Conservation (phyloP, 2,797 vertebrate species). For the Agapornis canus region DNA sequence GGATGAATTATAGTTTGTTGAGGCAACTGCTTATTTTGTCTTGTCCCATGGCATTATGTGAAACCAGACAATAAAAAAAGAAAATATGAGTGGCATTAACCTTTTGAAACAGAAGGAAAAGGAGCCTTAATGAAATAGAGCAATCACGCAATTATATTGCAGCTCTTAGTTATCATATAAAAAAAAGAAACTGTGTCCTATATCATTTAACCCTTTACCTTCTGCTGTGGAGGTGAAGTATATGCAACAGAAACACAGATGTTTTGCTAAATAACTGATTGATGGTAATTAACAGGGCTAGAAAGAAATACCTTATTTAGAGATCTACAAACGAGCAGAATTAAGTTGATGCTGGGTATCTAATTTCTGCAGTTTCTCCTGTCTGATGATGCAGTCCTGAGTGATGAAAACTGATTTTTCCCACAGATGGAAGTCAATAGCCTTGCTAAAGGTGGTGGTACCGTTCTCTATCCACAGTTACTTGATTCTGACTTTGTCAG, state of each 20-base stretch:
- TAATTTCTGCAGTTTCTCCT: neutral
- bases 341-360: neutral
- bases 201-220: conserved; percentile 55
- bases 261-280: neutral
- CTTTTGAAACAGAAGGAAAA: conserved; percentile 70
- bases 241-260: neutral
- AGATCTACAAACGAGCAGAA: neutral
- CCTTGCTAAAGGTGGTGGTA: neutral
- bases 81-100: conserved; percentile 74
- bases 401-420: neutral
- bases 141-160: conserved; percentile 72
- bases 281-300: neutral
- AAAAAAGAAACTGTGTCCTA: conserved; percentile 22
- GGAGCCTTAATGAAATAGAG: conserved; percentile 69
- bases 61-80: conserved; percentile 72
- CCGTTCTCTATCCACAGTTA: neutral
- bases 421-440: neutral
- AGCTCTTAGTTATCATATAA: conserved; percentile 66
- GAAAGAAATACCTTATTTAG: neutral
- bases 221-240: neutral
- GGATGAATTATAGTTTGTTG: conserved; percentile 67
- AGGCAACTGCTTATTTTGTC: conserved; percentile 69
- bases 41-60: conserved; percentile 69
- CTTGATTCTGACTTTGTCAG: neutral
- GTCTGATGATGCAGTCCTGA: neutral